phyloP scores from a whole-genome alignment of 2,888 invertebrate genomes.

The Lasioglossum malachurum region DNA sequence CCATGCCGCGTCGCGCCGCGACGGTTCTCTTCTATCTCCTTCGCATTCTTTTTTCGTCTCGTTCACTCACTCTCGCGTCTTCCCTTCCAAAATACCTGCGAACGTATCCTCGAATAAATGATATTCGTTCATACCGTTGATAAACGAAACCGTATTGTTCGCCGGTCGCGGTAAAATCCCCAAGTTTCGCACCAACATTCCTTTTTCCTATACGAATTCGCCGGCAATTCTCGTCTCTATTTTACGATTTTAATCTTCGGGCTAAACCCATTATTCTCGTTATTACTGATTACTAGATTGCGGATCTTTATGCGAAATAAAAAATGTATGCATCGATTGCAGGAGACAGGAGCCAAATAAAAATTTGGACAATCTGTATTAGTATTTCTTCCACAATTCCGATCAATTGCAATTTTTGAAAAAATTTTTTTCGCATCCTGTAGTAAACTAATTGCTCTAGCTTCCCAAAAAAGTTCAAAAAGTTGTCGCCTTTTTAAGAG shows the following conservation, averaged over 20 bases:
- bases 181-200: neutral
- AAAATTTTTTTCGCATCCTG: too few relatives aligned
- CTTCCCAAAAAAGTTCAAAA: too few relatives aligned
- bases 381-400: too few relatives aligned
- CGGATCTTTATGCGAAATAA: too few relatives aligned
- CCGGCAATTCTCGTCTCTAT: neutral
- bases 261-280: too few relatives aligned
- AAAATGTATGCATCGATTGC: too few relatives aligned
- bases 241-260: neutral
- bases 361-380: too few relatives aligned
- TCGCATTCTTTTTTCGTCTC: conserved; percentile 29
- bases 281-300: too few relatives aligned
- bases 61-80: conserved; percentile 24
- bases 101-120: conserved; percentile 23
- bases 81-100: conserved; percentile 37
- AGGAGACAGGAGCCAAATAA: too few relatives aligned
- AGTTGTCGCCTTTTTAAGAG: too few relatives aligned
- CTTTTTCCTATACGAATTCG: neutral
- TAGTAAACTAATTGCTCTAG: too few relatives aligned
- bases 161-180: neutral
- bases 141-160: neutral
- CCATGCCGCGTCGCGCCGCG: conserved; percentile 47
- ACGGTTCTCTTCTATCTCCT: conserved; percentile 48
- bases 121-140: neutral
- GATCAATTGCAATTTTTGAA: too few relatives aligned